phyloP scores from a whole-genome alignment of 2,888 invertebrate species.

The Acanthosoma haemorrhoidale region DNA sequence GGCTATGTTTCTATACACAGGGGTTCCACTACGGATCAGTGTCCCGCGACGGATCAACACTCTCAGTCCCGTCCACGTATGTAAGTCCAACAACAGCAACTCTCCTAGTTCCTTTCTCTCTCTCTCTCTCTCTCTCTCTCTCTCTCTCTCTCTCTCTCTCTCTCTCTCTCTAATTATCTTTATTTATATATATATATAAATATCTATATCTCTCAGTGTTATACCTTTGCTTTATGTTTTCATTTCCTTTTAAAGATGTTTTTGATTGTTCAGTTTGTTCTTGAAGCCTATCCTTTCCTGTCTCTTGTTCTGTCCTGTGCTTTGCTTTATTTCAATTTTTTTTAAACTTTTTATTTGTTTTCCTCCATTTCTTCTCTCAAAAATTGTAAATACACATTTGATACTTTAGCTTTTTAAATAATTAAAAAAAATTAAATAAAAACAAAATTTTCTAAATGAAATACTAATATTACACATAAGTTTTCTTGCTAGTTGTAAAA shows the following conservation, averaged over 20 bases:
- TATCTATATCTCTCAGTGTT: slow-evolving; percentile 30
- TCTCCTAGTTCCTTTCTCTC: slow-evolving; percentile 37
- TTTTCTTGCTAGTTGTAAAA: background rate
- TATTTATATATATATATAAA: slow-evolving; percentile 4
- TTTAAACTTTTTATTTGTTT: background rate
- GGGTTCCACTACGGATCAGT: slow-evolving; percentile 56
- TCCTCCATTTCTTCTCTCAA: no score
- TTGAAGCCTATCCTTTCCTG: slow-evolving; percentile 22
- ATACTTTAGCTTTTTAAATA: background rate
- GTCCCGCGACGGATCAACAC: slow-evolving; percentile 71
- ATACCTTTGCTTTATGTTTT: slow-evolving; percentile 14
- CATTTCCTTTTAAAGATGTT: slow-evolving; percentile 26
- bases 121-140: slow-evolving; percentile 33
- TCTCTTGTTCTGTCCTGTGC: slow-evolving; percentile 27
- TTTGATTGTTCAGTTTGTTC: slow-evolving; percentile 26
- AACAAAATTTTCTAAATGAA: background rate
- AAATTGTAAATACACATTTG: background rate
- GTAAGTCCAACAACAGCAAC: slow-evolving; percentile 47
- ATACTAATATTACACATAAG: no score
- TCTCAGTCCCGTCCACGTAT: slow-evolving; percentile 74
- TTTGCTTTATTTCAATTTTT: slow-evolving; percentile 29
- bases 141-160: slow-evolving; percentile 18
- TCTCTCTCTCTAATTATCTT: background rate
- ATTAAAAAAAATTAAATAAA: background rate
- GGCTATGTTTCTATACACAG: slow-evolving; percentile 44